Conservation (phyloP, 2,888 invertebrate species). For the Odontocolon sp. region DNA sequence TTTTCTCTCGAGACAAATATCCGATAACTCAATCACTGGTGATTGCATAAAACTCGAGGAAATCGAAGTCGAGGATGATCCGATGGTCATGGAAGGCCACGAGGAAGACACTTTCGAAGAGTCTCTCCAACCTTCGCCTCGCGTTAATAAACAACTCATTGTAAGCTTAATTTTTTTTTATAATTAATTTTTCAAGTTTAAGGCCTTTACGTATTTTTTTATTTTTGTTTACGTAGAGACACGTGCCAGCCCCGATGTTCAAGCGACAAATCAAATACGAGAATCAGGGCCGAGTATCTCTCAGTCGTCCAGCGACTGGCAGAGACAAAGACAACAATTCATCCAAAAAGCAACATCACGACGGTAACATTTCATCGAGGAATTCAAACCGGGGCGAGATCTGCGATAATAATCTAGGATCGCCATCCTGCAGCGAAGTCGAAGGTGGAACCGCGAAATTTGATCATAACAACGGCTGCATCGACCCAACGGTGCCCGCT, state of each 20-base stretch:
- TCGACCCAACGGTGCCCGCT: constrained; percentile 74
- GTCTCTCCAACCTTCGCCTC: constrained; percentile 50
- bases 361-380: constrained; percentile 37
- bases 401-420: constrained; percentile 49
- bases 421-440: constrained; percentile 9
- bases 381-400: constrained; percentile 40
- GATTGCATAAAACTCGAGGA: constrained; percentile 75
- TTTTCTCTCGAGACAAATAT: constrained; percentile 65
- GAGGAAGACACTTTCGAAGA: constrained; percentile 74
- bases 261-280: constrained; percentile 80
- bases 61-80: constrained; percentile 78
- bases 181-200: too few relatives aligned
- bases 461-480: constrained; percentile 66
- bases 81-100: constrained; percentile 76
- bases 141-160: constrained; percentile 64
- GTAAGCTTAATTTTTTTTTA: constrained; percentile 56
- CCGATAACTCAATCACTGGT: constrained; percentile 67
- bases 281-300: constrained; percentile 81
- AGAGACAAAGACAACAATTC: constrained; percentile 52
- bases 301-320: constrained; percentile 72
- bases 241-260: constrained; percentile 75
- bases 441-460: constrained; percentile 60
- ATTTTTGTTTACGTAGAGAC: constrained; percentile 63
- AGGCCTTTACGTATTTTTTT: background rate
- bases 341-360: constrained; percentile 23